Evolutionary conservation across 23 tunicate genomes (phyloP), one percentile per base, ranked within the genome.

Genomic region (Diplosoma virens): DNA sequence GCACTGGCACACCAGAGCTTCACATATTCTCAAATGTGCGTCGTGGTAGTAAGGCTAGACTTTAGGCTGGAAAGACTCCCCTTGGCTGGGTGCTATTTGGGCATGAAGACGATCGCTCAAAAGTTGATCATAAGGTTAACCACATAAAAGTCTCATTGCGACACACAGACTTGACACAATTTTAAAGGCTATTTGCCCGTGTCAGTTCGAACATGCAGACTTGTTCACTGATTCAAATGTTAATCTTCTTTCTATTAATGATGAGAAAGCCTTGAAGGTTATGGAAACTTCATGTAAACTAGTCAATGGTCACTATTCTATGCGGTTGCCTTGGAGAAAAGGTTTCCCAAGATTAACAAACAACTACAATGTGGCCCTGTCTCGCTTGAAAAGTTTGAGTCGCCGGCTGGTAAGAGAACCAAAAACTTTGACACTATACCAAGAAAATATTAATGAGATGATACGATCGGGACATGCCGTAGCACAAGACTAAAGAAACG

Each of bases 21-120:
- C 61, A 55, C 23, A 25, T 55, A 24, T 55, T 55, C 23, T 55
- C 61, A 4, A 18, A 55, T 24, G 23, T 55, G 5, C 61, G 61
- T 55, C 61, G 22, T 17, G 61, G 61, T 17, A 25, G 22, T 55
- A 25, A 25, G n/a, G 23, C 23, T 25, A 55, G 22, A 25, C 61
- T 25, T 55, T 11, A 25, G 61, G 61, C 61, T 17, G 61, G 61
- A 25, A 55, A 55, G 23, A 17, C 61, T 55, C 61, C 61, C 5
- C 61, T 55, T 25, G 61, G 61, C 25, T 55, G 61, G 61, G 22
- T 55, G 61, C 61, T 55, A 24, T 55, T 55, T 55, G 61, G 61
- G 22, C 61, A 11, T 4, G 61, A 55, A 30, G 25, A 55, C 17
- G 23, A 55, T 55, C 4, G n/a, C 61, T 55, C n/a, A 18, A n/a